Evolutionary conservation across 2,113 vertebrate genomes (phyloP), one percentile per base, ranked within the genome.

Genomic region (Eublepharis macularius): DNA sequence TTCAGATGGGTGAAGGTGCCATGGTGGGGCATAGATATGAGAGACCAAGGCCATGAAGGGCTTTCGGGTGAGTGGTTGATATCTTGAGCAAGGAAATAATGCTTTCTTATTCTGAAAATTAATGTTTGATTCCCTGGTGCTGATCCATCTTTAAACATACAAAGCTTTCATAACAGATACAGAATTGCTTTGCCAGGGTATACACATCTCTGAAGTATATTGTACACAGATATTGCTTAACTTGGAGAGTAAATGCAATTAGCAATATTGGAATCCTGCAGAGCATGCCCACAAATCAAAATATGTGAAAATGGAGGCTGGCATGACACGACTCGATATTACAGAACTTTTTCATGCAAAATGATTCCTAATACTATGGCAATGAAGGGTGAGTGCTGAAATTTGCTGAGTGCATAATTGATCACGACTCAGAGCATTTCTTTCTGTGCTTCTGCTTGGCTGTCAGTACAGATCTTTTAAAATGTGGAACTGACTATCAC

Each of bases 261-360:
- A 87, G 82, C 65, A 90, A 65, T 4, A 81, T 5, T 91, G 12
- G 26, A 77, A 17, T 39, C 4, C 86, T 90, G 0, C n/a, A 69
- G 45, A 84, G 86, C 79, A 41, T 3, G 1, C n/a, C n/a, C 34
- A 1, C n/a, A 86, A 86, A 54, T 81, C 87, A 87, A 73, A 81
- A 77, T 85, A 85, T 86, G 74, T 90, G 85, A 92, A 92, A 91
- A 92, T 80, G 66, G 41, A 91, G 81, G 91, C 72, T 90, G 88
- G 87, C 87, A 81, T 68, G 88, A 89, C 90, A 12, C 83, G 84
- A 90, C 82, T 93, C 84, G 90, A 82, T 87, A 90, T 87, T 88
- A 81, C n/a, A 76, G 66, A 91, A 93, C 68, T 10, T 2, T 74
- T 80, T 92, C 72, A 75, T 74, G 81, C 81, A 87, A 92, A 92